Base-by-base conservation (phyloP, 2,888 invertebrate species). In the Rapana venosa region DNA sequence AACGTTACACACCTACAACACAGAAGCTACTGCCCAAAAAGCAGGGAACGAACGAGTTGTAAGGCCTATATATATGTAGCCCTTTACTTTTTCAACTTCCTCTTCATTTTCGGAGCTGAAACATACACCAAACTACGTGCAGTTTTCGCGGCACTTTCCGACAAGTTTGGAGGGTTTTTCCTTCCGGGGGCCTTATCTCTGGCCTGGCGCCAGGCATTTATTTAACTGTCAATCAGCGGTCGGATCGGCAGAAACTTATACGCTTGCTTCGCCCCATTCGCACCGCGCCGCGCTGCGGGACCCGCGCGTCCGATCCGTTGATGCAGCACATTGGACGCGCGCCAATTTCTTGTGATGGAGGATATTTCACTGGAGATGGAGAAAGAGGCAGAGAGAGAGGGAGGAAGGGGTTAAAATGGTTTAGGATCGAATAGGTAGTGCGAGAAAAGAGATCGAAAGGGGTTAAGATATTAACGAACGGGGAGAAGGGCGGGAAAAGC, bases 131-230 rank as follows among this genome's bases (percentile, higher is more conserved):
- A 88, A 83, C 17, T 81, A 35, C 81, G 88, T 88, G 83, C 88
- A 83, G 81, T 83, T 83, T 88, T 83, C 66, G 15, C 88, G 66
- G 66, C 88, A 32, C 66, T 77, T 88, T 88, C 81, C 56, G 83
- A 79, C 58, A 83, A 88, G 77, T 66, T 81, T 66, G 74, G 87
- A 77, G 77, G 22, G 83, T 58, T 66, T 88, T 83, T 83, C n/a
- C 83, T 74, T 74, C 87, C 61, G 58, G 81, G 81, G 47, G 35
- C 30, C 83, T 88, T 88, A 88, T 88, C 88, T 83, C 61, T 88
- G 15, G 88, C 35, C 35, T 89, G 89, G 89, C 89, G 89, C 89
- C 89, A 89, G 20, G 70, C 89, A 30, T 89, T 89, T 83, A 89
- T 89, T 89, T 85, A 70, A 32, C 84, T 89, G 89, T 89, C 89